phyloP scores from a whole-genome alignment of 2,888 invertebrate species.

The Neoitamus cyanurus region DNA sequence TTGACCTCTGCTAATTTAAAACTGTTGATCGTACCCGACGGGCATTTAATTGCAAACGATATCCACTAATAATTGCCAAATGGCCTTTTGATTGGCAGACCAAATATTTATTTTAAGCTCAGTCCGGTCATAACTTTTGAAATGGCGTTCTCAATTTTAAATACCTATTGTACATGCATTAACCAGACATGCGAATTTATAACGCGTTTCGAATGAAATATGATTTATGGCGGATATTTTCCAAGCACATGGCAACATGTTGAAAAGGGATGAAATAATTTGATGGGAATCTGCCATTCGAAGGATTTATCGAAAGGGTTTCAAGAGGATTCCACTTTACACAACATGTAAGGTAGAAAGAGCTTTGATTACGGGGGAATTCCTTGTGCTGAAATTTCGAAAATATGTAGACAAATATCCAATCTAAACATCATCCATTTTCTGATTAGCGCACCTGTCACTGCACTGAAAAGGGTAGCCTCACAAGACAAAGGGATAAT shows the following conservation, averaged over 20 bases:
- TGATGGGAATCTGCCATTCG: background rate
- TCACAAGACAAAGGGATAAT: background rate
- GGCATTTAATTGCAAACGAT: background rate
- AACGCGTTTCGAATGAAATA: background rate
- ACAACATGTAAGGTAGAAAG: no score
- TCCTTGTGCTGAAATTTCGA: background rate
- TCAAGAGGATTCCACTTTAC: background rate
- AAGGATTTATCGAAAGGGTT: background rate
- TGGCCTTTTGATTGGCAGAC: background rate
- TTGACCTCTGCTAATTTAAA: background rate
- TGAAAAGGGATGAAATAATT: background rate
- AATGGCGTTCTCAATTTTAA: background rate
- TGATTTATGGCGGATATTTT: background rate
- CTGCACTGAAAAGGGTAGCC: background rate
- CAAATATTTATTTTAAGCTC: background rate
- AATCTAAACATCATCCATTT: background rate
- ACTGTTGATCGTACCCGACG: background rate
- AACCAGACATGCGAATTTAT: background rate
- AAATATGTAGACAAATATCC: background rate
- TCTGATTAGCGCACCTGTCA: background rate
- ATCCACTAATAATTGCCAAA: background rate
- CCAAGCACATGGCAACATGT: background rate
- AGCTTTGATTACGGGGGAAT: background rate
- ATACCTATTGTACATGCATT: background rate
- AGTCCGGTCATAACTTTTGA: background rate